These are phyloP conservation scores for Armadillidium nasatum DNA, from an alignment of 1,140 invertebrate genomes.

Conservation along the genomic window DNA sequence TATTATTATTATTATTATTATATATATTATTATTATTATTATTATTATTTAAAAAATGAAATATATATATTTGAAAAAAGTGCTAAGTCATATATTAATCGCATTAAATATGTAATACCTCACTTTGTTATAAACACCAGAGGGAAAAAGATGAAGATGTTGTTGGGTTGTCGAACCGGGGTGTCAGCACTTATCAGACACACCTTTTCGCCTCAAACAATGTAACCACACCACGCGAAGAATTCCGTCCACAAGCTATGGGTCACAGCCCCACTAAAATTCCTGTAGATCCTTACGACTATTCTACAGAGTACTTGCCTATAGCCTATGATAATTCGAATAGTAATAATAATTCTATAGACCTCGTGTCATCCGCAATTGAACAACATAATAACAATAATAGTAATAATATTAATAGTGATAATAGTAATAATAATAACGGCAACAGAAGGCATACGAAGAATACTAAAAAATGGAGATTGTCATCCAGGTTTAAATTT, in stretches of 20 bases:
- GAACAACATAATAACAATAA: too few relatives aligned
- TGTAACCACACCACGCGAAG: too few relatives aligned
- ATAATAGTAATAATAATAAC: too few relatives aligned
- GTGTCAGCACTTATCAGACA: neutral
- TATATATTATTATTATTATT: neutral
- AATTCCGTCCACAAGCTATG: too few relatives aligned
- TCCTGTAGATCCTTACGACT: too few relatives aligned
- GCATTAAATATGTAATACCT: neutral
- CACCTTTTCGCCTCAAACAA: neutral
- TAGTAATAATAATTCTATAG: too few relatives aligned
- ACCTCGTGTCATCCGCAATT: too few relatives aligned
- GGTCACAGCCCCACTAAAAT: too few relatives aligned
- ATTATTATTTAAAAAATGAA: neutral
- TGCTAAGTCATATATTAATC: neutral
- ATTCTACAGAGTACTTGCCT: too few relatives aligned
- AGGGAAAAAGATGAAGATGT: neutral
- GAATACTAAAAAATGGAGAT: conserved; percentile 11
- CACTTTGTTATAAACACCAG: neutral
- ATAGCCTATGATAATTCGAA: too few relatives aligned
- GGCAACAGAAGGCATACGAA: neutral
- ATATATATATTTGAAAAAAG: neutral
- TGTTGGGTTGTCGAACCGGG: neutral
- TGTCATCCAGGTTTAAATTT: neutral
- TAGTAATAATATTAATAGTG: too few relatives aligned
- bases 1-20: neutral